phyloP scores from a whole-genome alignment of 2,888 invertebrate species.

The Ochropacha duplaris region DNA sequence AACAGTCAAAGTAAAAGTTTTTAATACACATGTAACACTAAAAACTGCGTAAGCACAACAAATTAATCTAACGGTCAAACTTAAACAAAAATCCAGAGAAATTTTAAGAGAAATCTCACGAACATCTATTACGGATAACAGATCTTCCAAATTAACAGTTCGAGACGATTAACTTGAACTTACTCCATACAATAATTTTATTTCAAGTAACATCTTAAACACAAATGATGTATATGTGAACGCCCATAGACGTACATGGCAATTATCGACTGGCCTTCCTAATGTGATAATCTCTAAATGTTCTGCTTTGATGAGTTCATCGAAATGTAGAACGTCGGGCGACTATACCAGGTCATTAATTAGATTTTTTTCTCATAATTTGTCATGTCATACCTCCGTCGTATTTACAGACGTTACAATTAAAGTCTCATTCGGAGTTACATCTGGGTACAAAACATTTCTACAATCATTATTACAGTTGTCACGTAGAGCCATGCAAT shows the following conservation, averaged over 20 bases:
- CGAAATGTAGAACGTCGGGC: conserved; percentile 42
- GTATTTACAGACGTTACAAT: not conserved
- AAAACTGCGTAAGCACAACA: not conserved
- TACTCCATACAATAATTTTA: conserved; percentile 53
- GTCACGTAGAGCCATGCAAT: no score
- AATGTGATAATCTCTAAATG: conserved; percentile 73
- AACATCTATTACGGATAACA: conserved; percentile 66
- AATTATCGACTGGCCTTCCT: conserved; percentile 70
- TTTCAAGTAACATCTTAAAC: conserved; percentile 75
- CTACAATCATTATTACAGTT: not conserved
- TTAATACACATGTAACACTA: not conserved
- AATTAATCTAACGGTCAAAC: conserved; percentile 6
- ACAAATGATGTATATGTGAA: conserved; percentile 76
- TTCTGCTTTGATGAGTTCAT: conserved; percentile 76
- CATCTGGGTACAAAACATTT: not conserved
- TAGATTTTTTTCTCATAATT: conserved; percentile 46
- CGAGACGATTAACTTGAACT: conserved; percentile 56
- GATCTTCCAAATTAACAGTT: conserved; percentile 66
- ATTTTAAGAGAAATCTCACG: conserved; percentile 49
- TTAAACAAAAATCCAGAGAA: conserved; percentile 27
- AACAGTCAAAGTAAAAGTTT: not conserved
- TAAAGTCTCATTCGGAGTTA: not conserved
- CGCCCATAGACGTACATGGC: conserved; percentile 70
- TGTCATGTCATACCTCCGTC: conserved; percentile 18
- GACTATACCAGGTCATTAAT: conserved; percentile 56